Base-by-base conservation (phyloP, 2,113 vertebrate species). In the Nyctereutes procyonoides region DNA sequence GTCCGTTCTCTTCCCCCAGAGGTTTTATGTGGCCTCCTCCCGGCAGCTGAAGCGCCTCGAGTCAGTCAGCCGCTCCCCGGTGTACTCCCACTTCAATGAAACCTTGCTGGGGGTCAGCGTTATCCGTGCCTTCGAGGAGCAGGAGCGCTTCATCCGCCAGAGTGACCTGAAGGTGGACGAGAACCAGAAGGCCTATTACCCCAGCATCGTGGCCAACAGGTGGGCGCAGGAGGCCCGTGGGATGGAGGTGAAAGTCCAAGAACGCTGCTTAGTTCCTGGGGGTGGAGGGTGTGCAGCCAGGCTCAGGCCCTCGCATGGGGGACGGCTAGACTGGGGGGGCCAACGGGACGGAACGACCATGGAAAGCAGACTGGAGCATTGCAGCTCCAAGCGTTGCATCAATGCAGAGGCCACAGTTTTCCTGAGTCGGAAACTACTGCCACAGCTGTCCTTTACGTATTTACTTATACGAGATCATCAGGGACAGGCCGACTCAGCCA, bases 151-250 rank as follows among this genome's bases (percentile, higher is more conserved):
- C 95, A 99, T 99, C 95, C 79, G 5, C 17, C 99, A 99, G 98
- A 99, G 99, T 0, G 99, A 99, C 98, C 77, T 96, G 76, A 99
- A 99, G 30, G 99, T 99, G 96, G 99, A 99, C 89, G 99, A 99
- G 96, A 99, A 99, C 97, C 99, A 99, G 98, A 99, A 99, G 97
- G 99, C 99, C 32, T 99, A 99, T 93, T 99, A 99, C 92, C 99
- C 99, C 32, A 98, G 99, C 98, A 99, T 99, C 6, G 99, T 99
- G n/a, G 99, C 99, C 32, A 99, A 99, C 99, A 99, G 99, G 99
- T 99, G 97, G 16, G 43, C 1, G 0, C 2, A 0, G 1, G 2
- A 1, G 24, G 67, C 16, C 30, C 0, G 0, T 0, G 3, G 17
- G 32, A 2, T 43, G 32, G 38, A 3, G 43, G 53, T 0, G 0